Evolutionary conservation across 2,888 invertebrate species (phyloP), one percentile per base, ranked within the genome.

Genomic region (Pristionchus maxplancki): DNA sequence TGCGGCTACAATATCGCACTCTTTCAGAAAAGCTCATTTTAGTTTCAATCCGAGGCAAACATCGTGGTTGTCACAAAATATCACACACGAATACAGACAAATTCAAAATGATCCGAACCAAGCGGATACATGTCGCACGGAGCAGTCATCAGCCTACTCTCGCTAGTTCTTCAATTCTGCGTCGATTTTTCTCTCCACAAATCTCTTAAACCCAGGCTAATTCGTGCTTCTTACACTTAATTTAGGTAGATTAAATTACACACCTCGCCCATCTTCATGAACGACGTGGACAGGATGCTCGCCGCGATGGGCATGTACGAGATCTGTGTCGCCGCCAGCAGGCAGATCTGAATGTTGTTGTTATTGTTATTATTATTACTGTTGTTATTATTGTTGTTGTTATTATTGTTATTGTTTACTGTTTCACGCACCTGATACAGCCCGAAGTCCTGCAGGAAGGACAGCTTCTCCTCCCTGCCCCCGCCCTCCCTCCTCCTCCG

Each of bases 291-390:
- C 13, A 94, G 90, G 90, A 94, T 92, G 20, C 91, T 91, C 1
- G 92, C 92, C 1, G 93, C 92, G 2, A 94, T 90, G 6, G 93
- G 94, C 28, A 93, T 89, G 83, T 94, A 94, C 9, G 92, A 92
- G 24, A 91, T 81, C 90, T 94, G 94, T 0, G 93, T 94, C 81
- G 93, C 74, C 13, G 91, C 20, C 34, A 93, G 90, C 53, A 94
- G 91, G 28, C 87, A 85, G 2, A 89, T 71, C 87, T 64, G 24
- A 28, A 24, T 13, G 9, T 40, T 4, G 28, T 17, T 74, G n/a
- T n/a, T 5, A n/a, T 28, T 28, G 24, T 9, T 62, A 24, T 3
- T 1, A 28, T 62, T n/a, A 20, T 58, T 58, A 58, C 24, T 20
- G 1, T n/a, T 58, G 17, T 20, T 5, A 58, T 58, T 58, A 20